Conservation (phyloP, 2,113 vertebrate species). For the Proteles cristata region DNA sequence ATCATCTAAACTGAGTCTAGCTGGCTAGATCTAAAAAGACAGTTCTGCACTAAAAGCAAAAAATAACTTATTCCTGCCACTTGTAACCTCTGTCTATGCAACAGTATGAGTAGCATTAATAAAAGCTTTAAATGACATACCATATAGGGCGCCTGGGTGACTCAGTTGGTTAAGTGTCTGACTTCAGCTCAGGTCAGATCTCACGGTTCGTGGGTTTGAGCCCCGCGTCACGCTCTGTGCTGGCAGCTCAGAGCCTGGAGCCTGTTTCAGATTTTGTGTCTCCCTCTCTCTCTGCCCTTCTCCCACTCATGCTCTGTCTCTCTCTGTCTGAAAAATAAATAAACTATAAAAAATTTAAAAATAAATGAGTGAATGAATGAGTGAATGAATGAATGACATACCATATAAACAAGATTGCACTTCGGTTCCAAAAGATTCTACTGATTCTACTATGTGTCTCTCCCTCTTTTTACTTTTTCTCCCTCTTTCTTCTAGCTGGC, state of each 20-base stretch:
- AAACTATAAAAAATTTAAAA: too few relatives aligned
- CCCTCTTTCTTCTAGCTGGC: background rate
- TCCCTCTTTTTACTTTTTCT: too few relatives aligned
- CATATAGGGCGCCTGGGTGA: background rate
- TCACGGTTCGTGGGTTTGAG: too few relatives aligned
- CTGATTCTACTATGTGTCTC: background rate
- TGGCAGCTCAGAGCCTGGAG: too few relatives aligned
- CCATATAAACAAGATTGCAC: background rate
- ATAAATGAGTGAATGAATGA: too few relatives aligned
- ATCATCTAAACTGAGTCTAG: background rate
- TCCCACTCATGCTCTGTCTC: too few relatives aligned
- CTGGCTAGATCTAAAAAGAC: background rate
- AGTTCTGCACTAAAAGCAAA: background rate
- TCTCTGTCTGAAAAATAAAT: too few relatives aligned
- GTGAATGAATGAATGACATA: background rate
- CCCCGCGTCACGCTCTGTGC: too few relatives aligned
- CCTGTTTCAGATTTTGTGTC: too few relatives aligned
- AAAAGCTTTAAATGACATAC: background rate
- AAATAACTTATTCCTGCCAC: background rate
- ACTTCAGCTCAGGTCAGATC: too few relatives aligned
- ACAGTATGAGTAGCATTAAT: background rate
- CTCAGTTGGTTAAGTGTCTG: too few relatives aligned
- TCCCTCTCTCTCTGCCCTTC: too few relatives aligned
- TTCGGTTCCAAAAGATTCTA: background rate
- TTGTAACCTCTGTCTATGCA: background rate